Base-by-base conservation (phyloP, 2,888 invertebrate genomes). In the Scaptomyza cyrtandrae region DNA sequence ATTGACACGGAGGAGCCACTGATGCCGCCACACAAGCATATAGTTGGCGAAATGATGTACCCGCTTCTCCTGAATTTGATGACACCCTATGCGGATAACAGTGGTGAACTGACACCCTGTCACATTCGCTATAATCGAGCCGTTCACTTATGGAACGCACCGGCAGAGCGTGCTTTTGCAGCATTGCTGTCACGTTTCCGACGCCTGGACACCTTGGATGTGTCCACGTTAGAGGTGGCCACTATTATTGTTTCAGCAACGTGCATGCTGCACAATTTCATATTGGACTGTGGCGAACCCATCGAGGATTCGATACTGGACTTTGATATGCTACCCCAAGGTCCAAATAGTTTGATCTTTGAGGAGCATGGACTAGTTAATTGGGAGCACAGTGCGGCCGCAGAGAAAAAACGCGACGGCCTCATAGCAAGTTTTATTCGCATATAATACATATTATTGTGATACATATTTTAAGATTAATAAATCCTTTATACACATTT, bases 181-280 rank as follows among this genome's bases (percentile, higher is more conserved):
- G 61, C 77, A 0, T 13, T 80, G 13, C 44, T 78, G 9, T 65
- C 78, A 1, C 73, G 73, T 1, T 78, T 80, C 19, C 33, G 41
- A 9, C 80, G 78, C 1, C 46, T 78, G n/a, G 33, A 67, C 11
- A 50, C 54, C 0, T 45, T 78, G 0, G 78, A 79, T 9, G 72
- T 78, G 6, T 31, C 60, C 5, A 67, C 70, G 1, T 13, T 73
- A 6, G 73, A 73, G 10, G 10, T 76, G 35, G 73, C 46, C 19
- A 46, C 44, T 10, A 58, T 62, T 49, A 67, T 78, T 3, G 46
- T 78, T 13, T 60, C 73, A 1, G 80, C 80, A 27, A 48, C 61
- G 13, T 80, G 77, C 27, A 78, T 78, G 80, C 44, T 78, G n/a
- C 80, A 78, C 41, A 78, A 78, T 35, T 78, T 78, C 31, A 73